Evolutionary conservation across 2,113 vertebrate genomes (phyloP), one percentile per base, ranked within the genome.

Genomic region (Macquaria australasica): DNA sequence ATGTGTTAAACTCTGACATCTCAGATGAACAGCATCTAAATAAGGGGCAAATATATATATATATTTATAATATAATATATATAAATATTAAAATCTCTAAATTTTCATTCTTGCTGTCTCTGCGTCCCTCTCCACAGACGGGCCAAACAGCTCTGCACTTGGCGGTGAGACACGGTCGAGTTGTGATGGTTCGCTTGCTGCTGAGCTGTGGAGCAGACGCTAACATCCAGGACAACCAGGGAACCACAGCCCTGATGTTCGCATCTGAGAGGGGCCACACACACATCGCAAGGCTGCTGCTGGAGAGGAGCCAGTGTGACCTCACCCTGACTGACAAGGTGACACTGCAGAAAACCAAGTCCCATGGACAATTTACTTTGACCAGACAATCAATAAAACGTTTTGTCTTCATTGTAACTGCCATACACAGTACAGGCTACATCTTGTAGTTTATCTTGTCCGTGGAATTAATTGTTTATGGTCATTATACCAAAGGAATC

Each of bases 131-230:
- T 53, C 31, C 3, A 8, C 91, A 98, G 97, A 97, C 96, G 0
- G 97, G 97, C 23, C 97, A 98, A 87, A 98, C 97, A 0, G 97
- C 97, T 18, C 91, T 98, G 78, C 97, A 97, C 93, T 90, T 98
- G 93, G 97, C 97, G 0, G 97, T 97, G 79, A 96, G 97, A 90
- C 97, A 98, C 0, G 97, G 97, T 0, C 95, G 96, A 0, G 92
- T 93, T 2, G 96, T 97, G n/a, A 96, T 97, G 92, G 97, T 98
- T 53, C 94, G 89, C 12, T 96, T 97, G 28, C 92, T 98, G 79
- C 92, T 98, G 90, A 94, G 96, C 77, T 95, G 94, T 0, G 95
- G 95, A 3, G 97, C 95, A 0, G 96, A 98, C 0, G 83, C 96
- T 2, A 97, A 97, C 45, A 73, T 95, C 37, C 97, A 97, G 70